Base-by-base conservation (phyloP, 2,888 invertebrate genomes). In the Heteromurus nitidus region DNA sequence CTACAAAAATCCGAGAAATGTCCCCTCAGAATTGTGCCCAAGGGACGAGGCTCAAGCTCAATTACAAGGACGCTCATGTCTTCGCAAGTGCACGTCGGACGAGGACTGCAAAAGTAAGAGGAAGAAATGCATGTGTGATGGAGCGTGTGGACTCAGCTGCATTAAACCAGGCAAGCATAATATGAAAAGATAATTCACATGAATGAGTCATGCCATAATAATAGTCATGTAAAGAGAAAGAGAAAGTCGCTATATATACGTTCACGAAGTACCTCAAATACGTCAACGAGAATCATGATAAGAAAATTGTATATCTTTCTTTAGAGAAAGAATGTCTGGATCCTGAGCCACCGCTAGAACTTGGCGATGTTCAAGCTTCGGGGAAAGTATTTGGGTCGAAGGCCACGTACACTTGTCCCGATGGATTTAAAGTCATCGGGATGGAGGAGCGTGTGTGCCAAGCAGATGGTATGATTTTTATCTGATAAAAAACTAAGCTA, bases 71-170 rank as follows among this genome's bases (percentile, higher is more conserved):
- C 95, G 96, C 88, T 94, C 95, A 88, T 97, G 97, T 90, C 92
- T 97, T 82, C 92, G 97, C 84, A 96, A 96, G 89, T 99, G 98
- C 89, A 95, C 94, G 0, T 94, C 95, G 0, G 97, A 98, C 88
- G 95, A 95, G 88, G 98, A 98, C 89, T 99, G 99, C 90, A 96
- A 97, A 90, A 97, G 97, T 89, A 95, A 96, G 90, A 95, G 96
- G 91, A 97, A 98, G 91, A 95, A 96, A 89, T 99, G 99, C 89
- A 92, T 97, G 84, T 99, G 99, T 89, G 99, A 99, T 89, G 98
- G 98, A 64, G 80, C 80, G 11, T 83, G 83, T 36, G 80, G 80
- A 26, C 89, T 89, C 1, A 97, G 97, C 72, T 99, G 99, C 90
- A 97, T 99, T 87, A 98, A 98, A 89, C 97, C 97, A 89, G 96